Conservation (phyloP, 1,140 invertebrate genomes). For the Gryon sp. region DNA sequence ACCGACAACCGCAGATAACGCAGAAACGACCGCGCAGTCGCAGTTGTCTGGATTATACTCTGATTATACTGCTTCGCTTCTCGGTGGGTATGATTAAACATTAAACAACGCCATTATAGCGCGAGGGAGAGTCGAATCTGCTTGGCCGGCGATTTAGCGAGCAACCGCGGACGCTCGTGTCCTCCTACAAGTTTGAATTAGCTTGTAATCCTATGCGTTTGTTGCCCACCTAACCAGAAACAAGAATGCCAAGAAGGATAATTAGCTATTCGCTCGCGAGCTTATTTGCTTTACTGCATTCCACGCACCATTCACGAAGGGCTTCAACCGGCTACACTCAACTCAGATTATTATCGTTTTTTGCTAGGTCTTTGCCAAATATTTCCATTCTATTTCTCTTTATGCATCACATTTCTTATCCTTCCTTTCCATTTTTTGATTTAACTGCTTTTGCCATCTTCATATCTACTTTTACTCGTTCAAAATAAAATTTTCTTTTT, state of each 20-base stretch:
- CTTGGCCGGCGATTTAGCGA: slow-evolving; percentile 56
- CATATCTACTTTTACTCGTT: slow-evolving; percentile 45
- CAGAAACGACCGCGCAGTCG: slow-evolving; percentile 62
- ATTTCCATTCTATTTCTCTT: slow-evolving; percentile 53
- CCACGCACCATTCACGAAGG: slow-evolving; percentile 71
- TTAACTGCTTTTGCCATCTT: slow-evolving; percentile 40
- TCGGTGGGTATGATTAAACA: slow-evolving; percentile 78
- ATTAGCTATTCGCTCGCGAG: slow-evolving; percentile 77
- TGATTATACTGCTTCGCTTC: slow-evolving; percentile 75
- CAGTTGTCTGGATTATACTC: slow-evolving; percentile 79
- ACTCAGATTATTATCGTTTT: slow-evolving; percentile 60
- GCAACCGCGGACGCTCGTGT: slow-evolving; percentile 77
- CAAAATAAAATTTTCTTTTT: too few relatives aligned
- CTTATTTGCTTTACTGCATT: slow-evolving; percentile 78
- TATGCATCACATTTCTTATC: slow-evolving; percentile 46
- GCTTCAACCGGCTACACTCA: slow-evolving; percentile 49
- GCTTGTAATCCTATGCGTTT: slow-evolving; percentile 75
- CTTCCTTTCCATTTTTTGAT: slow-evolving; percentile 33
- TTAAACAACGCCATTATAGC: slow-evolving; percentile 79
- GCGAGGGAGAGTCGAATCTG: slow-evolving; percentile 46
- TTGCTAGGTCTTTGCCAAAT: slow-evolving; percentile 54
- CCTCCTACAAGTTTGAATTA: slow-evolving; percentile 78
- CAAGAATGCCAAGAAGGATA: slow-evolving; percentile 78
- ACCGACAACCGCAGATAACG: slow-evolving; percentile 67
- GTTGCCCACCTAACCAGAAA: slow-evolving; percentile 75